Evolutionary conservation across 2,888 invertebrate species (phyloP).

Genomic region (Leucozona laternaria): DNA sequence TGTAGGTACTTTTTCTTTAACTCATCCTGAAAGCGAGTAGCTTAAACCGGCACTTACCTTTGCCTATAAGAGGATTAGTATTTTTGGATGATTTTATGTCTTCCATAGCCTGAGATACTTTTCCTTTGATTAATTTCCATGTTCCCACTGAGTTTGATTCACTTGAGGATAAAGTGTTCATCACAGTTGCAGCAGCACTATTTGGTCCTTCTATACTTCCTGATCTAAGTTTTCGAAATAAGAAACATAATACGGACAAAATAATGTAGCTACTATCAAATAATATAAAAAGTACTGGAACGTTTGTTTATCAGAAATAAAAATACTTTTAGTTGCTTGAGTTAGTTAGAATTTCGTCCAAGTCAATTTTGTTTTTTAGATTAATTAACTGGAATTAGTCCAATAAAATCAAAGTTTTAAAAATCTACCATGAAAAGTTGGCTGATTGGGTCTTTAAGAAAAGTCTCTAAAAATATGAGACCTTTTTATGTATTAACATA

Average conservation of each 20-base stretch:
- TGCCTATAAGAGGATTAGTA: conserved; percentile 59
- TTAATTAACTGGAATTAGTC: too few relatives aligned
- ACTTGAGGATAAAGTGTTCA: conserved; percentile 78
- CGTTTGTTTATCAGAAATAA: too few relatives aligned
- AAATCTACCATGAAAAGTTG: too few relatives aligned
- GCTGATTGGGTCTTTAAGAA: too few relatives aligned
- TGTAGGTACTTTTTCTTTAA: background rate
- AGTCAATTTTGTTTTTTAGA: too few relatives aligned
- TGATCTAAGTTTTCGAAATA: conserved; percentile 78
- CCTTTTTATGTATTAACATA: too few relatives aligned
- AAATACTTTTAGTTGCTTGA: too few relatives aligned
- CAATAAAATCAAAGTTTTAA: too few relatives aligned
- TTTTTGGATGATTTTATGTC: conserved; percentile 83
- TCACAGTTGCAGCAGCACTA: conserved; percentile 78
- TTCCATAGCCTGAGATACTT: conserved; percentile 83
- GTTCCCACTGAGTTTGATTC: conserved; percentile 81
- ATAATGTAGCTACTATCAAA: background rate
- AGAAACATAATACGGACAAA: background rate
- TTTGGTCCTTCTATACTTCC: conserved; percentile 82
- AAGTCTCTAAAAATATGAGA: too few relatives aligned
- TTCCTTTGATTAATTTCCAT: conserved; percentile 83
- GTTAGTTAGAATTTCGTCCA: too few relatives aligned
- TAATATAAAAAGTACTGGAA: background rate
- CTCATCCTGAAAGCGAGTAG: background rate
- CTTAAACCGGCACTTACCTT: conserved; percentile 43